A percentile compares a stretch with the other conserved stretches of the same genome.
phyloP scores from a whole-genome alignment of 2,888 invertebrate genomes.

The Eristalis tenax region DNA sequence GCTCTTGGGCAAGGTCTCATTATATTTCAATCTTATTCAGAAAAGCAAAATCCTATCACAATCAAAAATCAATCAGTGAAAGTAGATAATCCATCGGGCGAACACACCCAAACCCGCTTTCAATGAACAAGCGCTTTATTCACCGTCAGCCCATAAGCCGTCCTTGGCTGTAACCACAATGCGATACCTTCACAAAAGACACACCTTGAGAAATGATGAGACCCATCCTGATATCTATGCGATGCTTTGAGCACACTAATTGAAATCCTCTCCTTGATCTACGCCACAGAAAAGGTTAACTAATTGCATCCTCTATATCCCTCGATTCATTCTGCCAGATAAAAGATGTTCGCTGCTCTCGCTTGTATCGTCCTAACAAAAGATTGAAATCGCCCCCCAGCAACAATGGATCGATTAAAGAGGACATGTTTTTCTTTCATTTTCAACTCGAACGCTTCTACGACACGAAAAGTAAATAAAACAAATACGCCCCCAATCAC shows the following conservation, averaged over 20 bases:
- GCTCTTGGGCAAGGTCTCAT: neutral
- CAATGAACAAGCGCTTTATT: neutral
- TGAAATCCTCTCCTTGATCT: neutral
- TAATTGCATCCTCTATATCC: neutral
- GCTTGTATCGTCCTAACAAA: neutral
- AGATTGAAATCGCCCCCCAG: neutral
- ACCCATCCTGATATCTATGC: neutral
- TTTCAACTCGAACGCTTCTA: slow-evolving; percentile 57
- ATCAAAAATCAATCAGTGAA: neutral
- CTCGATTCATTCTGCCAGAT: neutral
- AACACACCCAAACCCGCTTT: neutral
- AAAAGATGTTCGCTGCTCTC: neutral
- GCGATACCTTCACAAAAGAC: neutral
- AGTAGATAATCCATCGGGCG: too few relatives aligned
- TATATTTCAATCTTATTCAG: neutral
- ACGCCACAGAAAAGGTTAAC: neutral
- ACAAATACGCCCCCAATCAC: neutral
- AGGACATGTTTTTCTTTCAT: slow-evolving; percentile 55
- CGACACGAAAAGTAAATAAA: slow-evolving; percentile 56
- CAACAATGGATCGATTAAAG: slow-evolving; percentile 43
- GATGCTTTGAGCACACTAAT: neutral
- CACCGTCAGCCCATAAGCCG: neutral
- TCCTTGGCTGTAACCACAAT: neutral
- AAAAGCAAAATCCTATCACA: neutral
- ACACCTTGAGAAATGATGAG: neutral